Percentiles rank a stretch among this genome's conserved stretches.
These are phyloP conservation scores for Crocuta crocuta DNA, from an alignment of 2,113 vertebrate genomes.

Conservation along the genomic window DNA sequence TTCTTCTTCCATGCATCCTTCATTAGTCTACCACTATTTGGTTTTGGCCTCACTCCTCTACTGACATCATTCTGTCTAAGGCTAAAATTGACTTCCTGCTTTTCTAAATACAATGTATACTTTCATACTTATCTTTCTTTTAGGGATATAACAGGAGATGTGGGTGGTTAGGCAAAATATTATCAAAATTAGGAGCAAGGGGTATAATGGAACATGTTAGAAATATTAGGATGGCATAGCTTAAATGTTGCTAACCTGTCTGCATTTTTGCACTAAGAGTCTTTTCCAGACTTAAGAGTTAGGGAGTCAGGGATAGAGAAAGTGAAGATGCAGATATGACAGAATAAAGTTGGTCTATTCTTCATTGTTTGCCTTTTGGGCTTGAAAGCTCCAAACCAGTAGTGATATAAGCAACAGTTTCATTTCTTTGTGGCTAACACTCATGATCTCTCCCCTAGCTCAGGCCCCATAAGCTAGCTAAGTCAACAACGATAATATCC, in stretches of 20 bases:
- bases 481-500: not conserved
- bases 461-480: not conserved
- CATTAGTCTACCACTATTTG: not conserved
- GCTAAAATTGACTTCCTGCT: not conserved
- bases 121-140: not conserved
- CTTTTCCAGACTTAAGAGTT: not conserved
- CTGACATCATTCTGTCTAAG: not conserved
- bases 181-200: not conserved
- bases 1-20: not conserved
- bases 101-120: not conserved
- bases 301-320: not conserved
- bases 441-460: not conserved
- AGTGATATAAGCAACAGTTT: not conserved
- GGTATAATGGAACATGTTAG: not conserved
- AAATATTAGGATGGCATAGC: not conserved
- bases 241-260: not conserved
- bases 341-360: not conserved
- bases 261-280: not conserved
- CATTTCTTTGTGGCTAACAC: not conserved
- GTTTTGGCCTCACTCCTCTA: not conserved
- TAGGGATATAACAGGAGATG: not conserved
- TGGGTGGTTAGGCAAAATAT: not conserved
- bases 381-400: not conserved
- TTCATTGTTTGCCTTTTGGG: not conserved
- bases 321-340: not conserved